These are phyloP conservation scores for Thyatira batis DNA, from an alignment of 2,888 invertebrate genomes.

Conservation along the genomic window DNA sequence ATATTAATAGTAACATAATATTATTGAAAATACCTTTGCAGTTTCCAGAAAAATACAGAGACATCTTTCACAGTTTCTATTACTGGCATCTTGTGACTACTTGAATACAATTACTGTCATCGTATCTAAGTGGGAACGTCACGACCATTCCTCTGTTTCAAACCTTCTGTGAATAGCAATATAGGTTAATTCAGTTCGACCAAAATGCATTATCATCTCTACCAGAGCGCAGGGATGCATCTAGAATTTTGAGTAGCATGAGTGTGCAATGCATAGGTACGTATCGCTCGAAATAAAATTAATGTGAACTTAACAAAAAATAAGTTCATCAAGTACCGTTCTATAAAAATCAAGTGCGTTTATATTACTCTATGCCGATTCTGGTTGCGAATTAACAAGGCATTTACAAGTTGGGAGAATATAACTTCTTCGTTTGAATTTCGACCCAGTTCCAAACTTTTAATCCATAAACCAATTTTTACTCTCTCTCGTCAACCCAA, in stretches of 20 bases:
- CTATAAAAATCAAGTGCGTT: too few species aligned
- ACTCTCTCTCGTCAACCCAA: neutral
- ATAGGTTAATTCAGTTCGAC: neutral
- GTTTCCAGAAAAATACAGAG: neutral
- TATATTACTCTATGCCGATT: neutral
- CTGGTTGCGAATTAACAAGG: neutral
- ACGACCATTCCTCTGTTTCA: neutral
- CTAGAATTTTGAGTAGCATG: neutral
- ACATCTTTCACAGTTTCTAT: neutral
- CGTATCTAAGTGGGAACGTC: neutral
- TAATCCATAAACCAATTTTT: neutral
- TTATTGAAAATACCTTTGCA: too few species aligned
- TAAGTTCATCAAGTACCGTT: too few species aligned
- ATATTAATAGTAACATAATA: too few species aligned
- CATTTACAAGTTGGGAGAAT: neutral
- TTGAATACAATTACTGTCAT: neutral
- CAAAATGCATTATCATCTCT: neutral
- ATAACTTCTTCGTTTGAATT: neutral
- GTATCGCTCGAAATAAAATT: too few species aligned
- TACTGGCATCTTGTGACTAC: neutral
- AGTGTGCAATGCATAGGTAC: neutral
- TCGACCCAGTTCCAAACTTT: neutral
- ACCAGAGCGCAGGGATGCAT: neutral
- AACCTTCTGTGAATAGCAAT: neutral
- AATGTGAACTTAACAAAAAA: too few species aligned